Percentiles rank a stretch among this genome's conserved stretches.
Conservation (phyloP, 2,113 vertebrate species). For the Odobenus rosmarus region DNA sequence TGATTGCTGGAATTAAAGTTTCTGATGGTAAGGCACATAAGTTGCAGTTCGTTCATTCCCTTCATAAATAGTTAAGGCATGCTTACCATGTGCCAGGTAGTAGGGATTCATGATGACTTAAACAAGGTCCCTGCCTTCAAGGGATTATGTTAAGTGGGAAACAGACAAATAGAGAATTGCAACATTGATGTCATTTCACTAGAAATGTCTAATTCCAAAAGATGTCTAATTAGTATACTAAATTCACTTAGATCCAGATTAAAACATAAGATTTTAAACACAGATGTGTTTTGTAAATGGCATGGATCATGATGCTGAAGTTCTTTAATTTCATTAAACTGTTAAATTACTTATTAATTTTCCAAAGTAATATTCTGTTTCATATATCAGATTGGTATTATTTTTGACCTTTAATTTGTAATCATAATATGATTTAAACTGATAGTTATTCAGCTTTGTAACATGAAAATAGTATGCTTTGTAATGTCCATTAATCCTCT, state of each 20-base stretch:
- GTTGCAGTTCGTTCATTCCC: neutral
- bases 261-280: conserved; percentile 17
- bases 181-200: neutral
- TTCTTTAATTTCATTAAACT: neutral
- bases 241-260: neutral
- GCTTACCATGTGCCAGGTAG: neutral
- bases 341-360: conserved; percentile 13
- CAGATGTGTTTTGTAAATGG: neutral
- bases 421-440: neutral
- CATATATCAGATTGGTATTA: neutral
- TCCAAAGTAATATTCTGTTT: neutral
- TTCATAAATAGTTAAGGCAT: neutral
- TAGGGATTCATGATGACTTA: neutral
- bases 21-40: neutral
- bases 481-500: neutral
- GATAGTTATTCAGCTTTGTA: conserved; percentile 22
- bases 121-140: neutral
- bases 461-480: conserved; percentile 1
- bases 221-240: neutral
- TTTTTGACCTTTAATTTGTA: conserved; percentile 35
- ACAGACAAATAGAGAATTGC: neutral
- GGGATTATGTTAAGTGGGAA: neutral
- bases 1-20: neutral
- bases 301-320: neutral
- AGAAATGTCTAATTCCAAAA: neutral